phyloP scores from a whole-genome alignment of 2,797 vertebrate genomes.

The Sebastes minor region DNA sequence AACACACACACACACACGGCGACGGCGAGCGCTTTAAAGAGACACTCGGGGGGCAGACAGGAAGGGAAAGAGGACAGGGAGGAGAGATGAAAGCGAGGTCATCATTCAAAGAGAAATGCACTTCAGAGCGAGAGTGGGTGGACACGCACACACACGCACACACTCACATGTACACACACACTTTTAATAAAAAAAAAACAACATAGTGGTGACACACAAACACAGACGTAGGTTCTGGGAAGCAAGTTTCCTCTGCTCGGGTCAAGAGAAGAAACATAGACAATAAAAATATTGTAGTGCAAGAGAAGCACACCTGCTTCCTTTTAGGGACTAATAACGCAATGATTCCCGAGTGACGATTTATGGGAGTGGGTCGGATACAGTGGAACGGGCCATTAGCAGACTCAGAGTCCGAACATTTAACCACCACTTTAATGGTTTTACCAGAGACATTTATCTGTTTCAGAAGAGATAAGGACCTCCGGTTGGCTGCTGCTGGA shows the following conservation, averaged over 20 bases:
- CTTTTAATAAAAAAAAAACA: not conserved
- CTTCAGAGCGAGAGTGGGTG: constrained; percentile 15
- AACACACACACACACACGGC: constrained; percentile 1
- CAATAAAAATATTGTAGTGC: not conserved
- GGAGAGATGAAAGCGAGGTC: constrained; percentile 55
- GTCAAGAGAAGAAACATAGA: constrained; percentile 9
- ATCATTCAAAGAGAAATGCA: constrained; percentile 42
- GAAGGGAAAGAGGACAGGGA: constrained; percentile 20
- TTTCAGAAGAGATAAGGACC: not conserved
- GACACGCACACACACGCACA: not conserved
- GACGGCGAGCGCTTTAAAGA: not conserved
- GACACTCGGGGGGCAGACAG: constrained; percentile 38
- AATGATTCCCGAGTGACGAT: not conserved
- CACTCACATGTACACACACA: not conserved
- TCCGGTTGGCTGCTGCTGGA: not conserved
- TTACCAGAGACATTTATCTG: not conserved
- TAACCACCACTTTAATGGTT: constrained; percentile 4
- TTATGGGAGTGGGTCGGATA: not conserved
- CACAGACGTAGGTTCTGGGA: not conserved
- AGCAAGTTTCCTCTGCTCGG: not conserved
- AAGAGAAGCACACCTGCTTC: not conserved
- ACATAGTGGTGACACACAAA: not conserved
- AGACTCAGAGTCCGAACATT: not conserved
- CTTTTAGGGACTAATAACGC: not conserved
- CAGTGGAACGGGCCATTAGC: not conserved